Evolutionary conservation across 2,113 vertebrate species (phyloP).

Genomic region (Empidonax alnorum): DNA sequence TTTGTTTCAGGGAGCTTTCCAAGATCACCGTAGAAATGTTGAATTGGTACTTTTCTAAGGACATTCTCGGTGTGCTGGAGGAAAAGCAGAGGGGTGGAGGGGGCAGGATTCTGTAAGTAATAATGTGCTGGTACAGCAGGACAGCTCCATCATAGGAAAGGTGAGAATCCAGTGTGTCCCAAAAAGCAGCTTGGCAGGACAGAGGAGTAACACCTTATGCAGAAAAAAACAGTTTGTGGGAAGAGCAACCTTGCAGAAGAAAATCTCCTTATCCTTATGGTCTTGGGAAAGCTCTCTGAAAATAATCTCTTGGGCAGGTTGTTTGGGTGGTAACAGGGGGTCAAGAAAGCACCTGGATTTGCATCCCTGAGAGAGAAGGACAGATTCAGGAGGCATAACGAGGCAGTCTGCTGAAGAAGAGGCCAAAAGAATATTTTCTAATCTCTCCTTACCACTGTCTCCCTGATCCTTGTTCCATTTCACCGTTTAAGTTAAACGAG

Average conservation of each 20-base stretch:
- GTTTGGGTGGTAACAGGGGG: no score
- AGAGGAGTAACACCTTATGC: not conserved
- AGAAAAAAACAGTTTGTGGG: no score
- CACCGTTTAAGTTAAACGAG: no score
- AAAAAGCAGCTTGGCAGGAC: not conserved
- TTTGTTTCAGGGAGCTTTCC: not conserved
- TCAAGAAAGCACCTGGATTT: no score
- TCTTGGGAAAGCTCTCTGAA: no score
- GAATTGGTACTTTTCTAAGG: not conserved
- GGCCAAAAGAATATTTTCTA: not conserved
- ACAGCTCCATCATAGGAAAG: not conserved
- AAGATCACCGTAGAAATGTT: not conserved
- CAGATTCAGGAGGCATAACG: no score
- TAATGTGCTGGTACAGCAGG: not conserved
- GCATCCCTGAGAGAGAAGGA: not conserved
- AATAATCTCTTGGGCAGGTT: no score
- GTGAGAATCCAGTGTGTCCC: not conserved
- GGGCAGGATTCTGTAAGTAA: not conserved
- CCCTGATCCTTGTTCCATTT: no score
- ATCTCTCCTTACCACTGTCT: not conserved
- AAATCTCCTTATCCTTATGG: no score
- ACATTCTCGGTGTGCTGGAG: not conserved
- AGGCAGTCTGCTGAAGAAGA: not conserved
- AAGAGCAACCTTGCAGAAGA: no score
- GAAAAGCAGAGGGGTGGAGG: not conserved